Evolutionary conservation across 2,797 vertebrate genomes (phyloP).

Genomic region (Pseudochromis fuscus): DNA sequence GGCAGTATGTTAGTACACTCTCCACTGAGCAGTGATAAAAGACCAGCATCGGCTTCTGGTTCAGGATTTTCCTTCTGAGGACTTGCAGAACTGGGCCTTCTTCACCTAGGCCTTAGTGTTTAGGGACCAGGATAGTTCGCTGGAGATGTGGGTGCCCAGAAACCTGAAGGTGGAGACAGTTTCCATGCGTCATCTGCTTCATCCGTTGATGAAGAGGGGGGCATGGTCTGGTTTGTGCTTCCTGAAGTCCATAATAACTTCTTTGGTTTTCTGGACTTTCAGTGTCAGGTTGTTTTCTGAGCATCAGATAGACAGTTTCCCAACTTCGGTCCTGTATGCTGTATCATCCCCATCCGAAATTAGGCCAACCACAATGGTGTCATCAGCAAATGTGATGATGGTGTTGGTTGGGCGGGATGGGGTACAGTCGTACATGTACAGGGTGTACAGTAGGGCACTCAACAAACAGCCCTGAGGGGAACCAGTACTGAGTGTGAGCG

Average conservation of each 20-base stretch:
- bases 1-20: neutral
- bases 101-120: too few relatives aligned
- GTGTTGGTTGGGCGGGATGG: too few relatives aligned
- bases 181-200: neutral
- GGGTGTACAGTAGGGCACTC: too few relatives aligned
- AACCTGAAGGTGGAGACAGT: neutral
- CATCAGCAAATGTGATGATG: neutral
- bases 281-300: neutral
- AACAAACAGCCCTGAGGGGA: too few relatives aligned
- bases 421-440: too few relatives aligned
- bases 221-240: neutral
- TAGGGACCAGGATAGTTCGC: neutral
- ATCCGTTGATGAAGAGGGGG: too few relatives aligned
- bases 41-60: neutral
- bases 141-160: constrained; percentile 1
- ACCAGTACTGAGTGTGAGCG: too few relatives aligned
- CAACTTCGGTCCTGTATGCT: neutral
- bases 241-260: neutral
- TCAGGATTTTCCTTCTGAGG: neutral
- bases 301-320: neutral
- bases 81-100: too few relatives aligned
- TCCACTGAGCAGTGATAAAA: neutral
- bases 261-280: neutral
- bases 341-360: neutral
- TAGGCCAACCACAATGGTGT: too few relatives aligned